phyloP scores from a whole-genome alignment of 2,113 vertebrate species.

The Platycercus adscitus region DNA sequence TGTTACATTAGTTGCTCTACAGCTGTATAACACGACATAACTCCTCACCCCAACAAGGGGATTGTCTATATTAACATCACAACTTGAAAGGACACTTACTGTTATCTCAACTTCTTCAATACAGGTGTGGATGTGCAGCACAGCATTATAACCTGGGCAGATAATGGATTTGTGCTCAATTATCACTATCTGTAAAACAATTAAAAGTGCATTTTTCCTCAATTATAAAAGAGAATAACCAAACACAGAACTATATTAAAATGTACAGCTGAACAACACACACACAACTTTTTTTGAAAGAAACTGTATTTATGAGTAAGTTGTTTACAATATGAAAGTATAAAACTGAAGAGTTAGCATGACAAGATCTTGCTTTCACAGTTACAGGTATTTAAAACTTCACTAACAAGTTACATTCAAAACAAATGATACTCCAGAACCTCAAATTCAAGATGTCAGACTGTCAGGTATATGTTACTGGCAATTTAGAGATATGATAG shows the following conservation, averaged over 20 bases:
- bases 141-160: slow-evolving; percentile 98
- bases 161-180: slow-evolving; percentile 99
- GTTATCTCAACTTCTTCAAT: slow-evolving; percentile 99
- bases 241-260: not conserved
- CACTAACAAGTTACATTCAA: not conserved
- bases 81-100: slow-evolving; percentile 78
- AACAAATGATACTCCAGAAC: not conserved
- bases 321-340: not conserved
- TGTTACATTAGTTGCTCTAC: not conserved
- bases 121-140: slow-evolving; percentile 98
- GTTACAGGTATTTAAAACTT: not conserved
- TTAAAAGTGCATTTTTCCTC: not conserved
- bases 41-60: not conserved
- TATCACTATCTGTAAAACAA: slow-evolving; percentile 92
- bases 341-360: not conserved
- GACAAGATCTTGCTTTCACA: not conserved
- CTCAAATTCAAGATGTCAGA: not conserved
- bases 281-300: not conserved
- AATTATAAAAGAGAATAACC: not conserved
- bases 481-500: not conserved
- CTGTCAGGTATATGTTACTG: not conserved
- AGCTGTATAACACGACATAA: not conserved
- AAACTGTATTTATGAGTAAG: not conserved
- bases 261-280: not conserved
- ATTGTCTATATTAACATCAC: not conserved